phyloP scores from a whole-genome alignment of 2,113 vertebrate genomes.

The Vanacampus margaritifer region DNA sequence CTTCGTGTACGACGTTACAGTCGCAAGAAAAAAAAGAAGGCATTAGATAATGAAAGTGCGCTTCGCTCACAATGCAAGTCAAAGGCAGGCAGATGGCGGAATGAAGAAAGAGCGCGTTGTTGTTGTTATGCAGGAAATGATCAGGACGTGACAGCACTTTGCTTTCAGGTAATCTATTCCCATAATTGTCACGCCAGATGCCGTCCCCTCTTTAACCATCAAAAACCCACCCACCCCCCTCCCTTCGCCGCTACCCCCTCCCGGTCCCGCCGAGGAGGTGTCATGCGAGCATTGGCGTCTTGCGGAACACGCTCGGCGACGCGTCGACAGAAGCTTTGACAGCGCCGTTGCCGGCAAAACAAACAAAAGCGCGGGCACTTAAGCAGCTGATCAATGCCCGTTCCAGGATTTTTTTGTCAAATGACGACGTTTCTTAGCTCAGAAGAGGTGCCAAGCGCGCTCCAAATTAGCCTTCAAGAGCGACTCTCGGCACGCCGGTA shows the following conservation, averaged over 20 bases:
- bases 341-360: slow-evolving; percentile 64
- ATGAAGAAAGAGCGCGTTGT: slow-evolving; percentile 26
- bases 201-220: slow-evolving; percentile 66
- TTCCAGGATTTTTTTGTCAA: slow-evolving; percentile 71
- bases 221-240: slow-evolving; percentile 57
- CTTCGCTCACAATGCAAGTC: slow-evolving; percentile 45
- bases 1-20: background rate
- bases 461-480: slow-evolving; percentile 77
- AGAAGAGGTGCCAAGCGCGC: slow-evolving; percentile 66
- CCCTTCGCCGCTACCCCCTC: slow-evolving; percentile 7
- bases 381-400: slow-evolving; percentile 71
- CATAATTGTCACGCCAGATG: slow-evolving; percentile 62
- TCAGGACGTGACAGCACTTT: slow-evolving; percentile 51
- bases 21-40: slow-evolving; percentile 45
- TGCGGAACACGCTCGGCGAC: slow-evolving; percentile 56
- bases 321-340: slow-evolving; percentile 63
- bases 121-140: slow-evolving; percentile 19
- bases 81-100: slow-evolving; percentile 40
- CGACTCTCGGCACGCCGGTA: slow-evolving; percentile 48
- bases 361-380: slow-evolving; percentile 66
- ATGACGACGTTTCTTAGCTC: slow-evolving; percentile 63
- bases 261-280: slow-evolving; percentile 48
- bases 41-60: slow-evolving; percentile 54
- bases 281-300: slow-evolving; percentile 63
- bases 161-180: slow-evolving; percentile 61